These are phyloP conservation scores for Passer montanus DNA, from an alignment of 2,113 vertebrate species.

Conservation along the genomic window DNA sequence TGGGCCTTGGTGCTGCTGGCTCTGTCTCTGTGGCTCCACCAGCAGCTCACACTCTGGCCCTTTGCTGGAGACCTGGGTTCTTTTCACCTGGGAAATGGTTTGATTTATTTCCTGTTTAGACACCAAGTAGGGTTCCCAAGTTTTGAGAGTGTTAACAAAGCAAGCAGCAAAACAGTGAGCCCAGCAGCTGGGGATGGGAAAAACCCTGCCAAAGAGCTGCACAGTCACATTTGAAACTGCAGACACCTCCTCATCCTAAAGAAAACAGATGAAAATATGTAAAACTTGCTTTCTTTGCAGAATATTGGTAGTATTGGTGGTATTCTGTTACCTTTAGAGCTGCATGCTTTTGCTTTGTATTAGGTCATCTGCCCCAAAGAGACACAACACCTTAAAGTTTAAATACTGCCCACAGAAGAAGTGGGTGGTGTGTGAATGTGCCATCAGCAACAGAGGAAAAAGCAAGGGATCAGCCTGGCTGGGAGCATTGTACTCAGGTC, in stretches of 20 bases:
- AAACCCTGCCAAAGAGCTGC: not conserved
- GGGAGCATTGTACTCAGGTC: not conserved
- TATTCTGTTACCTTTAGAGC: not conserved
- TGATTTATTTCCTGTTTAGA: constrained; percentile 12
- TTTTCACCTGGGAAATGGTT: not conserved
- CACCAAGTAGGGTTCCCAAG: not conserved
- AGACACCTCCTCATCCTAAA: not conserved
- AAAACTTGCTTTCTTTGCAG: not conserved
- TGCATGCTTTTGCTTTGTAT: not conserved
- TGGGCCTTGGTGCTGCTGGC: not conserved
- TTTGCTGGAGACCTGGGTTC: not conserved
- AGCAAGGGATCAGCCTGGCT: not conserved
- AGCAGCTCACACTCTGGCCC: not conserved
- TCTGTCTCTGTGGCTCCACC: not conserved
- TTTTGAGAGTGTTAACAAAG: not conserved
- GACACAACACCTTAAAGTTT: not conserved
- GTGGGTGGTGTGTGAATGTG: not conserved
- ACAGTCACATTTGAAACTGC: not conserved
- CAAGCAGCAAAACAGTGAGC: not conserved
- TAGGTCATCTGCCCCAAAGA: not conserved
- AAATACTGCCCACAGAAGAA: not conserved
- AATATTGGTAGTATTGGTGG: not conserved
- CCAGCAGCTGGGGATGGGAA: not conserved
- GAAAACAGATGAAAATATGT: not conserved
- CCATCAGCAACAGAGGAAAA: not conserved